A percentile compares a stretch with the other conserved stretches of the same genome.
phyloP scores from a whole-genome alignment of 2,888 invertebrate species.

The Lacanobia oleracea region DNA sequence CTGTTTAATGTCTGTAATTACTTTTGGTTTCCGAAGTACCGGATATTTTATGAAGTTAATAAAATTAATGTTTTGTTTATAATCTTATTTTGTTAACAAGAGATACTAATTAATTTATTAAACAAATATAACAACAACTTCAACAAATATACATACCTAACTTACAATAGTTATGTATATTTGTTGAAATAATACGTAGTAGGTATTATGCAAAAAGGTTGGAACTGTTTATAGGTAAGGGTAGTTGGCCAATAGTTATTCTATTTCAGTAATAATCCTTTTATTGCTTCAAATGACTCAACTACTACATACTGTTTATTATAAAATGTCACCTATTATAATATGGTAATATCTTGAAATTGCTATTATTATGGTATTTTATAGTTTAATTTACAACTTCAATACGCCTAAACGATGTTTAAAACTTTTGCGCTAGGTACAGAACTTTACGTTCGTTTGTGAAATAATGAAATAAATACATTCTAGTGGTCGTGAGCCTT shows the following conservation, averaged over 20 bases:
- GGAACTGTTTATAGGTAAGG: not conserved
- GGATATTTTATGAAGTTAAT: conserved; percentile 10
- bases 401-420: conserved; percentile 32
- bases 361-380: conserved; percentile 10
- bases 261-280: conserved; percentile 8
- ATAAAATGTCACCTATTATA: conserved; percentile 3
- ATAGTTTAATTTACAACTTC: conserved; percentile 19
- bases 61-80: conserved; percentile 16
- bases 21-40: conserved; percentile 23
- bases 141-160: too few species aligned
- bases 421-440: conserved; percentile 23
- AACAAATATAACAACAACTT: too few species aligned
- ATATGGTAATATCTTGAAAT: not conserved
- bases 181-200: not conserved
- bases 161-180: not conserved
- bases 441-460: conserved; percentile 39
- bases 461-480: conserved; percentile 49
- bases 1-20: conserved; percentile 31
- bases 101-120: too few species aligned
- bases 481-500: conserved; percentile 38
- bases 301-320: not conserved
- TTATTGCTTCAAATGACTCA: conserved; percentile 4
- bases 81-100: not conserved
- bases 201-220: not conserved
- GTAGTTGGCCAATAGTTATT: conserved; percentile 2